A percentile compares a stretch with the other conserved stretches of the same genome.
Conservation (phyloP, 2,113 vertebrate species). For the Zonotrichia leucophrys region DNA sequence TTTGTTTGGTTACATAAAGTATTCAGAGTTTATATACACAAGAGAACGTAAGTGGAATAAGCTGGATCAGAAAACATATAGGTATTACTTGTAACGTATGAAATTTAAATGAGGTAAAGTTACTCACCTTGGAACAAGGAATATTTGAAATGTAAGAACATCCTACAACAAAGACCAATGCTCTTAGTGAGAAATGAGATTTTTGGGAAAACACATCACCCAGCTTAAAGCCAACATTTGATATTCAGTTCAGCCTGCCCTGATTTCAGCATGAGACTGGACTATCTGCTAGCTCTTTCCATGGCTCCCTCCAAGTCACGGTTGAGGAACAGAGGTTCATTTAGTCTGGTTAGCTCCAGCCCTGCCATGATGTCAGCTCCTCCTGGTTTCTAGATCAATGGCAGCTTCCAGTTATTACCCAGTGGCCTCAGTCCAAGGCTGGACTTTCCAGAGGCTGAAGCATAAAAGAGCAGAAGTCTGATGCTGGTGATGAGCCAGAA, state of each 20-base stretch:
- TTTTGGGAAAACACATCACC: not conserved
- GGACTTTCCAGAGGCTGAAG: conserved; percentile 33
- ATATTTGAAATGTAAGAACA: not conserved
- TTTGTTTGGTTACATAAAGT: not conserved
- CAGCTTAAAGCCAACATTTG: not conserved
- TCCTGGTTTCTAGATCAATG: conserved; percentile 10
- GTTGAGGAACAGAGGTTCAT: not conserved
- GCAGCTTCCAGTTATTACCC: conserved; percentile 1
- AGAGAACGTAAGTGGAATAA: not conserved
- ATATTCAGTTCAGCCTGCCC: not conserved
- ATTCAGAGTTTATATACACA: not conserved
- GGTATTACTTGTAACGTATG: not conserved
- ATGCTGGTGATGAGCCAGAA: not conserved
- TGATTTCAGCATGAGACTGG: not conserved
- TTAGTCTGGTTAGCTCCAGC: not conserved
- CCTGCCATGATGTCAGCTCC: conserved; percentile 8
- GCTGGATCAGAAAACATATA: not conserved
- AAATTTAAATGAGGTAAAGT: not conserved
- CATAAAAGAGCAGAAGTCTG: not conserved
- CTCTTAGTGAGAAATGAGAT: not conserved
- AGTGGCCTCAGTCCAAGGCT: conserved; percentile 9
- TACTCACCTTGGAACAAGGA: not conserved
- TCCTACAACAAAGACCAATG: not conserved
- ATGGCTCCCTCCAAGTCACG: not conserved
- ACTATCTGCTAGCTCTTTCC: not conserved